phyloP scores from a whole-genome alignment of 2,888 invertebrate species.

The Conchocele bisecta region DNA sequence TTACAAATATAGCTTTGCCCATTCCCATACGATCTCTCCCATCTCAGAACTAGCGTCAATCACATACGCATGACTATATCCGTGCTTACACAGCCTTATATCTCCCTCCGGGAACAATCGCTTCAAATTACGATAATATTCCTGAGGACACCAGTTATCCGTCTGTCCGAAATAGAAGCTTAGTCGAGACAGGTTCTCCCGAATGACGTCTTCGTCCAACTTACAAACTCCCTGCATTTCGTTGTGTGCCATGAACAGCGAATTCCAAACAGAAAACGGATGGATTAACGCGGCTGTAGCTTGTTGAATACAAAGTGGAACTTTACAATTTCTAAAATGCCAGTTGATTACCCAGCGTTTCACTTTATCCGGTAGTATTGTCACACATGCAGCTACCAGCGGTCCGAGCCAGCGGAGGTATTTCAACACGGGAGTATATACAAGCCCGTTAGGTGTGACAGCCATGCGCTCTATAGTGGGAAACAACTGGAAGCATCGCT shows the following conservation, averaged over 20 bases:
- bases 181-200: constrained; percentile 86
- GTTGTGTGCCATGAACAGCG: constrained; percentile 74
- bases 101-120: constrained; percentile 86
- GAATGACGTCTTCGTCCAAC: constrained; percentile 87
- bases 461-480: constrained; percentile 94
- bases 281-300: constrained; percentile 79
- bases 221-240: constrained; percentile 91
- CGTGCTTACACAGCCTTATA: constrained; percentile 86
- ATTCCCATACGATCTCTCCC: constrained; percentile 76
- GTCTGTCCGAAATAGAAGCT: constrained; percentile 90
- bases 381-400: constrained; percentile 70
- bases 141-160: constrained; percentile 93
- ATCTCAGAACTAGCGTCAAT: constrained; percentile 83
- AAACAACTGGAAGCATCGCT: constrained; percentile 88
- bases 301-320: constrained; percentile 75
- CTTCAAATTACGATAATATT: constrained; percentile 88
- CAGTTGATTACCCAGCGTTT: constrained; percentile 73
- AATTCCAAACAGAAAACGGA: constrained; percentile 73
- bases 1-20: constrained; percentile 62
- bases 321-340: constrained; percentile 69
- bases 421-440: constrained; percentile 86
- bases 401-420: constrained; percentile 82
- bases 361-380: constrained; percentile 68
- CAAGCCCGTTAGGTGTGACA: constrained; percentile 88
- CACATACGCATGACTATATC: constrained; percentile 92